Evolutionary conservation across 2,888 invertebrate species (phyloP).

Genomic region (Nebria brevicollis): DNA sequence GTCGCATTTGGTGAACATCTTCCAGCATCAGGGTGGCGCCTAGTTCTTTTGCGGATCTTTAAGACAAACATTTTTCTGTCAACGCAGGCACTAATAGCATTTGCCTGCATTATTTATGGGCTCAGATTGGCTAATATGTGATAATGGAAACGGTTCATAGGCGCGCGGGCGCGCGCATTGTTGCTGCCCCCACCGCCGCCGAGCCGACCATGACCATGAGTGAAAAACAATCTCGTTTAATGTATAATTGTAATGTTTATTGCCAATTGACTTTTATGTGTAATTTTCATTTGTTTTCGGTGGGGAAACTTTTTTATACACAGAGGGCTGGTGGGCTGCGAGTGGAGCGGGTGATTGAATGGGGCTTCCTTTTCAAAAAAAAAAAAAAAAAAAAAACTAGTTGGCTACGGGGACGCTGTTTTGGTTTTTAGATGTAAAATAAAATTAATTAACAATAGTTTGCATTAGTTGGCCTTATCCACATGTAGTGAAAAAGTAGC

Average conservation of each 20-base stretch:
- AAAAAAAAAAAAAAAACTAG: too few relatives aligned
- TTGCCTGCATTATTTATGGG: constrained; percentile 44
- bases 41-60: not conserved
- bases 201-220: too few relatives aligned
- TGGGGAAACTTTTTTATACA: constrained; percentile 15
- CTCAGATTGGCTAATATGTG: constrained; percentile 45
- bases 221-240: constrained; percentile 46
- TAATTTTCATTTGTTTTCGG: constrained; percentile 44
- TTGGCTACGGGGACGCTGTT: not conserved
- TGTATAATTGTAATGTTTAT: constrained; percentile 46
- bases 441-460: not conserved
- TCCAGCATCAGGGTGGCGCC: not conserved
- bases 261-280: constrained; percentile 46
- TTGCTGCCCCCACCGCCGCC: too few relatives aligned
- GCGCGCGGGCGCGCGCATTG: too few relatives aligned
- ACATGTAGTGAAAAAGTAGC: too few relatives aligned
- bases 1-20: too few relatives aligned
- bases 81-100: constrained; percentile 23
- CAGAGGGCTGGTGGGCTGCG: not conserved
- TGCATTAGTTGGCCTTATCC: too few relatives aligned
- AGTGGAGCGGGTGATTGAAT: constrained; percentile 20
- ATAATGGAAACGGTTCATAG: constrained; percentile 28
- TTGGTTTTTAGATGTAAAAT: not conserved
- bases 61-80: constrained; percentile 5
- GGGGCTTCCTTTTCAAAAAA: not conserved